Evolutionary conservation across 1,140 invertebrate genomes (phyloP).

Genomic region (Ylistrum balloti): DNA sequence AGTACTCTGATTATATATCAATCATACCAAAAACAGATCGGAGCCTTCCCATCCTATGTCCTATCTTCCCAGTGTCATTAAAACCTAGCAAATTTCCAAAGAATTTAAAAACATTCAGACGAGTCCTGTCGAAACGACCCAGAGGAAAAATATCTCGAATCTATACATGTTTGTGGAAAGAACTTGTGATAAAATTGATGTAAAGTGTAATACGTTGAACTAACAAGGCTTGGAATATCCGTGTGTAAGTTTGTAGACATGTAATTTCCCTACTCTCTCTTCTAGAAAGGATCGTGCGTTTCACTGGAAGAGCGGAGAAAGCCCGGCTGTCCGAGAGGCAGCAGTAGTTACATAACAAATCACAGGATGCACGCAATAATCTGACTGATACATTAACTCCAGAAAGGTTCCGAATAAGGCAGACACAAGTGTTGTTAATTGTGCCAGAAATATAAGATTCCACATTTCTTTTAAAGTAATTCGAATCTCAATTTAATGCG

Average conservation of each 20-base stretch:
- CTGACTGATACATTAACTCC: neutral
- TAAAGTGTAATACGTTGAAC: neutral
- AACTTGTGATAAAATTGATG: neutral
- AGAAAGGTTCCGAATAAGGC: neutral
- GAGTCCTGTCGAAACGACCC: too few relatives aligned
- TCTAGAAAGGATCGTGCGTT: neutral
- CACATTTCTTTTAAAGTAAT: too few relatives aligned
- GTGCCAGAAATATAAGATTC: too few relatives aligned
- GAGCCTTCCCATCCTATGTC: neutral
- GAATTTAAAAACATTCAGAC: too few relatives aligned
- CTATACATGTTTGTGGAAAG: too few relatives aligned
- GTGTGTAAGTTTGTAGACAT: neutral
- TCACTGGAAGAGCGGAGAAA: neutral
- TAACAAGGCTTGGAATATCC: neutral
- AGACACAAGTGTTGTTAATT: too few relatives aligned
- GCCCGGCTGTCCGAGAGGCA: neutral
- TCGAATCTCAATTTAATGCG: too few relatives aligned
- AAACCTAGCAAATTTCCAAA: too few relatives aligned
- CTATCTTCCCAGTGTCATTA: neutral
- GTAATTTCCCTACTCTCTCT: constrained; percentile 9
- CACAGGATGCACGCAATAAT: neutral
- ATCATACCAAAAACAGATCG: neutral
- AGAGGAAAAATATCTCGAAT: too few relatives aligned
- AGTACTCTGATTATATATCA: neutral
- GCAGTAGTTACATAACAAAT: constrained; percentile 25